phyloP scores from a whole-genome alignment of 2,113 vertebrate species.

The Apeltes quadracus region DNA sequence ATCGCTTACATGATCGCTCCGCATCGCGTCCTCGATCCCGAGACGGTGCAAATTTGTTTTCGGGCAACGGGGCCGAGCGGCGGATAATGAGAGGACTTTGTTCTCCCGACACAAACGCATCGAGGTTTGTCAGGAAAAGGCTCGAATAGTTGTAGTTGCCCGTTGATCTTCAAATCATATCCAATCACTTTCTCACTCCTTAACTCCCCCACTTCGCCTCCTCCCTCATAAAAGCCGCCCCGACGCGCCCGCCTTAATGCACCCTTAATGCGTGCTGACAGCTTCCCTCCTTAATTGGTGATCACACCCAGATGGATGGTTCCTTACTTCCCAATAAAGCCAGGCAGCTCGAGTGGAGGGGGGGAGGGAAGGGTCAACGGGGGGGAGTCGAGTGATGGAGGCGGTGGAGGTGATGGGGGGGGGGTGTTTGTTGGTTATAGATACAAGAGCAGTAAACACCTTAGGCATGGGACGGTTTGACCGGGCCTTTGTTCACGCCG shows the following conservation, averaged over 20 bases:
- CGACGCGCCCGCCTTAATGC: conserved; percentile 75
- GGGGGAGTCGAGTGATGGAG: conserved; percentile 6
- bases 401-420: conserved; percentile 18
- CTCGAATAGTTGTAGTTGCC: not conserved
- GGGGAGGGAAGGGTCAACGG: conserved; percentile 39
- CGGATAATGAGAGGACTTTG: conserved; percentile 32
- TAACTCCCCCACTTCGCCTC: conserved; percentile 34
- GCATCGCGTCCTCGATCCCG: conserved; percentile 6
- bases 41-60: conserved; percentile 16
- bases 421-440: conserved; percentile 80
- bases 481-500: conserved; percentile 82
- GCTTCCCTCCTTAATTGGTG: conserved; percentile 84
- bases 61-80: not conserved
- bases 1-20: conserved; percentile 67
- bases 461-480: conserved; percentile 77
- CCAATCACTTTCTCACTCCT: conserved; percentile 31
- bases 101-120: conserved; percentile 2
- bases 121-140: not conserved
- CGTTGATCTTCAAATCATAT: conserved; percentile 34
- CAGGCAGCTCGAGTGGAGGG: conserved; percentile 65
- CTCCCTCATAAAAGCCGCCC: conserved; percentile 67
- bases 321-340: conserved; percentile 83
- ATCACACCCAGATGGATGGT: conserved; percentile 86
- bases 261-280: conserved; percentile 83
- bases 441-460: conserved; percentile 83